A percentile compares a stretch with the other conserved stretches of the same genome.
Conservation (phyloP, 2,113 vertebrate species). For the Gulo gulo region DNA sequence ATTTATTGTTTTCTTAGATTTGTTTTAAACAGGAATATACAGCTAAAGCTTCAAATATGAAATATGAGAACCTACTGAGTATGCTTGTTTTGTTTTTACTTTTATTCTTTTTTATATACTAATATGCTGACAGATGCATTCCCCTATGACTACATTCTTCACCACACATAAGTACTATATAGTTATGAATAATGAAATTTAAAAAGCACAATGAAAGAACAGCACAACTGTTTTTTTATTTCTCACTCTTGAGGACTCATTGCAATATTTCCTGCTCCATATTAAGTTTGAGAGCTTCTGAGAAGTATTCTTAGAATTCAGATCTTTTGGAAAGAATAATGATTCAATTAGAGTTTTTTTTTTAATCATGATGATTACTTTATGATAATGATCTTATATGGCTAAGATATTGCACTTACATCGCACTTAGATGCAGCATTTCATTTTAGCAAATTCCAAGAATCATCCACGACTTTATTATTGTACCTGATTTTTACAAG, state of each 20-base stretch:
- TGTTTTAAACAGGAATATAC: conserved; percentile 4
- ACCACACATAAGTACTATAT: conserved; percentile 42
- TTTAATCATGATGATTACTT: conserved; percentile 70
- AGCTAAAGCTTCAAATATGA: conserved; percentile 25
- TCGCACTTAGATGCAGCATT: conserved; percentile 62
- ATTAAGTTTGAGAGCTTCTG: conserved; percentile 73
- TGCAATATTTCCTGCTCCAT: conserved; percentile 68
- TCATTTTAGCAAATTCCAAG: conserved; percentile 70
- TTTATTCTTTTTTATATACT: conserved; percentile 43
- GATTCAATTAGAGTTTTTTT: conserved; percentile 72
- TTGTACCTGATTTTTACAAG: conserved; percentile 65
- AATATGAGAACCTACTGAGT: conserved; percentile 3
- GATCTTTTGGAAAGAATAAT: conserved; percentile 73
- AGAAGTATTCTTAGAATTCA: conserved; percentile 73
- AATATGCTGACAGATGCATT: conserved; percentile 8
- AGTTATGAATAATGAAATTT: conserved; percentile 70
- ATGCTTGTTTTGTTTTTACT: conserved; percentile 48
- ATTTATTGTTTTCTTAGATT: not conserved
- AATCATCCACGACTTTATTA: conserved; percentile 65
- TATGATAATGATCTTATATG: conserved; percentile 69
- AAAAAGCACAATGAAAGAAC: conserved; percentile 62
- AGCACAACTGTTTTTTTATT: conserved; percentile 42
- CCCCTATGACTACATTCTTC: conserved; percentile 45
- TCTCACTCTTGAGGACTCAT: conserved; percentile 61
- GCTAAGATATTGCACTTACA: conserved; percentile 61